Conservation (phyloP, 2,797 vertebrate genomes). For the Tokudaia tokunoshimensis region DNA sequence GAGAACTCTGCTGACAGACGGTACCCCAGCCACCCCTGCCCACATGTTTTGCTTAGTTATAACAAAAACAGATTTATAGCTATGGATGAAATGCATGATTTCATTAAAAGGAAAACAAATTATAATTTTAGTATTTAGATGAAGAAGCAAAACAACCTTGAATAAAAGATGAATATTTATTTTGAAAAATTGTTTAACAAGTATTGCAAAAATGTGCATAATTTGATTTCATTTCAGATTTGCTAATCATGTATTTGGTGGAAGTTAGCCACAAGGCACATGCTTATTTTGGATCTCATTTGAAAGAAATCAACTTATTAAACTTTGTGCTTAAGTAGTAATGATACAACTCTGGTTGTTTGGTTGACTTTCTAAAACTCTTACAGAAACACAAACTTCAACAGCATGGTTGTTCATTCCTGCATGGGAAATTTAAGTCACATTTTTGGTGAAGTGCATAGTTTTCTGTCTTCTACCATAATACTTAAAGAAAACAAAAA, state of each 20-base stretch:
- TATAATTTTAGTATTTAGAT: slow-evolving; percentile 83
- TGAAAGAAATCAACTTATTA: slow-evolving; percentile 66
- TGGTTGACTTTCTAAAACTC: slow-evolving; percentile 49
- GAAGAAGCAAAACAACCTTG: slow-evolving; percentile 71
- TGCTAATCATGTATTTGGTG: slow-evolving; percentile 66
- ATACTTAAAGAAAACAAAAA: neutral
- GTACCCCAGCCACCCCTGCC: slow-evolving; percentile 88
- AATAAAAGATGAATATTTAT: slow-evolving; percentile 81
- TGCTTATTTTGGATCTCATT: slow-evolving; percentile 68
- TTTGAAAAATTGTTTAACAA: slow-evolving; percentile 76
- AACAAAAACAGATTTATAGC: slow-evolving; percentile 86
- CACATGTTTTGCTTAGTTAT: slow-evolving; percentile 88
- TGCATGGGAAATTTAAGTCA: neutral
- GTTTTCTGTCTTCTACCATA: neutral
- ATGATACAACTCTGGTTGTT: neutral
- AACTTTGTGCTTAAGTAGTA: slow-evolving; percentile 50
- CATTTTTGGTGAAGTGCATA: neutral
- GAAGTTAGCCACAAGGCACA: slow-evolving; percentile 60
- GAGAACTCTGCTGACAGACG: slow-evolving; percentile 91
- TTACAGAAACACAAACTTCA: slow-evolving; percentile 19
- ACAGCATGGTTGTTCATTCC: neutral
- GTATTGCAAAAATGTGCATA: slow-evolving; percentile 70
- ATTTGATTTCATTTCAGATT: slow-evolving; percentile 76
- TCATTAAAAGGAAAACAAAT: slow-evolving; percentile 78
- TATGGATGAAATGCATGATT: slow-evolving; percentile 85